Conservation (phyloP, 2,113 vertebrate species). For the Cinclus mexicanus region DNA sequence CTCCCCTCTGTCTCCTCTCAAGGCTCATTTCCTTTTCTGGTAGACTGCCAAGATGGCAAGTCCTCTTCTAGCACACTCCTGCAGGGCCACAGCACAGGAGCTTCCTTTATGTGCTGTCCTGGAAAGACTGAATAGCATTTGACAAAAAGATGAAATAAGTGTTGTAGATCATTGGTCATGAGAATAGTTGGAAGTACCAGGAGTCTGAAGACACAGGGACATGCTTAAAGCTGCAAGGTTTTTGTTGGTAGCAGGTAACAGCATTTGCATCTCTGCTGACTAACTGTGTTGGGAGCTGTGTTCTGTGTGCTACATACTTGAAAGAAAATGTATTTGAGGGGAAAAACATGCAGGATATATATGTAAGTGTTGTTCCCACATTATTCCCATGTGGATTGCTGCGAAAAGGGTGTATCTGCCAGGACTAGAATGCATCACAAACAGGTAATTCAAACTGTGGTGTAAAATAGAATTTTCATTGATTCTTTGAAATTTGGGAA, state of each 20-base stretch:
- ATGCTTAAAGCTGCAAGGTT: neutral
- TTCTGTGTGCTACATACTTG: neutral
- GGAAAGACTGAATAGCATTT: neutral
- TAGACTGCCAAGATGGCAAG: neutral
- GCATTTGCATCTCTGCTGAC: neutral
- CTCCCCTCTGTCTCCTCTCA: neutral
- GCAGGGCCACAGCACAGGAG: neutral
- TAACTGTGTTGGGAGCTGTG: neutral
- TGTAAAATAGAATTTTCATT: neutral
- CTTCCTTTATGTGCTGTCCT: neutral
- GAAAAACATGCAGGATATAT: neutral
- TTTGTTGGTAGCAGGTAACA: neutral
- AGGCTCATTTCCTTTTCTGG: neutral
- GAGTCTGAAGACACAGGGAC: neutral
- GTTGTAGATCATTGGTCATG: neutral
- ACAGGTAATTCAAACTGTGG: neutral
- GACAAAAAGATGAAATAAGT: neutral
- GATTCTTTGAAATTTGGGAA: neutral
- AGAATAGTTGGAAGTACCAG: neutral
- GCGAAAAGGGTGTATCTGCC: neutral
- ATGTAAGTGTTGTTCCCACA: neutral
- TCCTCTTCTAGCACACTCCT: neutral
- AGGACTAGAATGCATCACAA: neutral
- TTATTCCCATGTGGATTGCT: neutral
- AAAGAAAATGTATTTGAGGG: neutral